phyloP scores from a whole-genome alignment of 2,113 vertebrate genomes.

The Mola mola region DNA sequence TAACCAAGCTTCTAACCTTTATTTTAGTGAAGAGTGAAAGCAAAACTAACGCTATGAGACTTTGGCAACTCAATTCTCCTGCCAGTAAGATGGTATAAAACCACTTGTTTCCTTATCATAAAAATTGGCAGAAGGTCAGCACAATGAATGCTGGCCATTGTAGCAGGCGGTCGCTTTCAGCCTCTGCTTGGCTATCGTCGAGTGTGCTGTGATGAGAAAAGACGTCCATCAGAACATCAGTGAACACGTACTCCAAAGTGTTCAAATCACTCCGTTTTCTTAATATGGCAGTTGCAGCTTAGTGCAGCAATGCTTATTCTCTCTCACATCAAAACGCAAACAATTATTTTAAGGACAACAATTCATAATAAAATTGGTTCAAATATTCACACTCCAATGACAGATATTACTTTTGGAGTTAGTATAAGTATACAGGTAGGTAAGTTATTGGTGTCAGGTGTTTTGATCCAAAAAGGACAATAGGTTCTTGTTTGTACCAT shows the following conservation, averaged over 20 bases:
- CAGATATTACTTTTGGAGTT: not conserved
- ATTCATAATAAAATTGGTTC: too few relatives aligned
- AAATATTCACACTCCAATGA: too few relatives aligned
- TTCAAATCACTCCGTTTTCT: too few relatives aligned
- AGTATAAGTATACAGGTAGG: too few relatives aligned
- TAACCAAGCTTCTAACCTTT: slow-evolving; percentile 21
- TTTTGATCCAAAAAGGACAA: too few relatives aligned
- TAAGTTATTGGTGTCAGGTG: too few relatives aligned
- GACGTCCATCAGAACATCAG: not conserved
- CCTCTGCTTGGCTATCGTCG: not conserved
- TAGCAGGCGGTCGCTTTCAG: slow-evolving; percentile 5
- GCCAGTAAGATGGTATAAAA: slow-evolving; percentile 36
- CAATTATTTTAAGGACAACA: too few relatives aligned
- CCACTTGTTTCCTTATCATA: slow-evolving; percentile 15
- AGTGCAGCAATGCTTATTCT: not conserved
- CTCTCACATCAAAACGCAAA: not conserved
- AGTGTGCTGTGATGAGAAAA: slow-evolving; percentile 22
- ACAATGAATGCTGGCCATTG: not conserved
- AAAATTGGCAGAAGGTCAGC: slow-evolving; percentile 3
- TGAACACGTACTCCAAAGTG: too few relatives aligned
- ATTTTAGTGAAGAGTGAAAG: slow-evolving; percentile 47
- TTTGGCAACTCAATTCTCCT: slow-evolving; percentile 4
- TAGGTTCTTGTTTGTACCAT: too few relatives aligned
- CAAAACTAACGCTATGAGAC: slow-evolving; percentile 47
- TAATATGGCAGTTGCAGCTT: not conserved